Evolutionary conservation across 2,888 invertebrate species (phyloP), one percentile per base, ranked within the genome.

Genomic region (Morpho achilles): DNA sequence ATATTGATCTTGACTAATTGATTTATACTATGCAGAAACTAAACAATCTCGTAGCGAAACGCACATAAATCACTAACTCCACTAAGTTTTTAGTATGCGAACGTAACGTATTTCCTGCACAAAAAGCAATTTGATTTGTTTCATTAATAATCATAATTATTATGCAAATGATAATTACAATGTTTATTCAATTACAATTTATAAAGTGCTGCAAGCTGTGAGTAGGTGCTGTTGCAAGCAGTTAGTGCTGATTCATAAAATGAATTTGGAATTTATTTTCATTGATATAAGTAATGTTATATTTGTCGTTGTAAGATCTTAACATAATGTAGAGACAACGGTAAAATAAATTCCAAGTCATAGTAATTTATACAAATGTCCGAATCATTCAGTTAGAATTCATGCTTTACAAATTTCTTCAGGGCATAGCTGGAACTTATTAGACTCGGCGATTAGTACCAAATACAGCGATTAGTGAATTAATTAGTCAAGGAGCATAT

Each of bases 401-500:
- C 84, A 86, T 86, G 84, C 85, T 75, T 75, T 77, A 78, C 74
- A 72, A 68, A 72, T 74, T 70, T 64, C 69, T 69, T 73, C 76
- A 75, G 67, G 76, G 73, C 75, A 73, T 74, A 76, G 77, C 82
- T 82, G 81, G 75, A 83, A 84, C 78, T 74, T 65, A 73, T 76
- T 78, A 74, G 75, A 72, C 65, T 73, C 72, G 69, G 73, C 76
- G 69, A 85, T 87, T 84, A 84, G 87, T 87, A 76, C 80, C 77
- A 79, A 78, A 76, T 67, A 84, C 82, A 86, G 84, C 82, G 74
- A 87, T 89, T 89, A 89, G 88, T 89, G 68, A 63, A 65, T 2
- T 32, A 73, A 84, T 88, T 87, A 87, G 87, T 88, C 70, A 75
- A 82, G 78, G 85, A 83, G 84, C 80, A 75, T 75, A 83, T 84